phyloP scores from a whole-genome alignment of 2,797 vertebrate genomes.

The Anguilla obscura region DNA sequence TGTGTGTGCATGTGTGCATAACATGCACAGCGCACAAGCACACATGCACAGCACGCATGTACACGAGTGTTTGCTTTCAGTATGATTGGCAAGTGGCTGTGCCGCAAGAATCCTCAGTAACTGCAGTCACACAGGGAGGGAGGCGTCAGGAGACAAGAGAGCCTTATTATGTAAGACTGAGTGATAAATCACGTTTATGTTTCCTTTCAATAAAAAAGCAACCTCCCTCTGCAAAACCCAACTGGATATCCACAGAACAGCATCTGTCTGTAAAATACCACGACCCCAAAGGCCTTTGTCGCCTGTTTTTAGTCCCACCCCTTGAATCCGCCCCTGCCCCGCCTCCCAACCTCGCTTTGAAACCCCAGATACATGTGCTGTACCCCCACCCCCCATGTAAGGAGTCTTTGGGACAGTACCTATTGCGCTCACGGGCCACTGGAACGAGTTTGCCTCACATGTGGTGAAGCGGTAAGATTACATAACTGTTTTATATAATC shows the following conservation, averaged over 20 bases:
- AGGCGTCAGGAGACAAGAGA: constrained; percentile 39
- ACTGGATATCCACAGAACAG: constrained; percentile 30
- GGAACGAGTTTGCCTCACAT: constrained; percentile 71
- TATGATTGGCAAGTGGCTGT: constrained; percentile 25
- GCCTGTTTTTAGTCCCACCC: constrained; percentile 28
- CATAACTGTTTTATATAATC: constrained; percentile 79
- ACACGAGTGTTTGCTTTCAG: constrained; percentile 2
- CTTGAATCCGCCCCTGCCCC: constrained; percentile 43
- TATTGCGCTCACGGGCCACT: constrained; percentile 56
- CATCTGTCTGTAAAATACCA: constrained; percentile 30
- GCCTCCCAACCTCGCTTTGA: constrained; percentile 36
- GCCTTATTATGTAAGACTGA: constrained; percentile 58
- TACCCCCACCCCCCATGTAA: constrained; percentile 47
- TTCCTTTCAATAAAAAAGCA: constrained; percentile 36
- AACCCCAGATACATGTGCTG: constrained; percentile 56
- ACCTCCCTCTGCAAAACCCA: constrained; percentile 31
- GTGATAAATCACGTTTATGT: constrained; percentile 48
- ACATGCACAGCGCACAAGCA: too few species aligned
- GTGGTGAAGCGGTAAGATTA: constrained; percentile 74
- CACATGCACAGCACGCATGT: neutral
- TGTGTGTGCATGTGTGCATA: neutral
- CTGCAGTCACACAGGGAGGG: constrained; percentile 41
- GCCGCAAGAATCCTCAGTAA: constrained; percentile 33
- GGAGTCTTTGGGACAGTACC: constrained; percentile 65
- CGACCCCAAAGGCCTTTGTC: constrained; percentile 33